Base-by-base conservation (phyloP, 2,113 vertebrate genomes). In the Vireo altiloquus region DNA sequence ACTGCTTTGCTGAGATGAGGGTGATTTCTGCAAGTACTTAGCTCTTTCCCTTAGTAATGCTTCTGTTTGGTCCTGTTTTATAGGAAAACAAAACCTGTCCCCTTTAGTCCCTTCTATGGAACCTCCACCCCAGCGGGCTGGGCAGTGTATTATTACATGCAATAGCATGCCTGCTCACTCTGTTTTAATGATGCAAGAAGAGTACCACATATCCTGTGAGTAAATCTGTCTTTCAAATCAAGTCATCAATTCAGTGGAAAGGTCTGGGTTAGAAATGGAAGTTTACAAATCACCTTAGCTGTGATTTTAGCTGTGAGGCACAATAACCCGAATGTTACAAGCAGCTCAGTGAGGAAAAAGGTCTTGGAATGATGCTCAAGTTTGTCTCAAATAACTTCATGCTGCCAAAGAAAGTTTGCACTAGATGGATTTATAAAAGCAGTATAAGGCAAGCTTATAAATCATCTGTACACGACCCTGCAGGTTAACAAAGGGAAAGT, bases 271-370 rank as follows among this genome's bases (percentile, higher is more conserved):
- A 72, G 82, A 95, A 91, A 76, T 76, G 69, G 86, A 96, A 90
- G 93, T 91, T 95, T 95, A 97, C 93, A 96, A 94, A 97, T 96
- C 82, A 93, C 89, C 77, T 91, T 61, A 65, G 80, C 86, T 78
- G 88, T 30, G 60, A 94, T 92, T 97, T 93, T 96, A 93, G 94
- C 94, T 96, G 82, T 90, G 72, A 97, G 95, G 95, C 90, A 95
- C 95, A 97, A 97, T 92, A 97, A 94, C 80, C 46, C 11, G 53
- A 94, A 95, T 44, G 93, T 96, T 97, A 94, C 92, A 82, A 84
- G 82, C 80, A 88, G 56, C 53, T 90, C 11, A 9, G 80, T 39
- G 61, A 95, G 42, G 69, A 79, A 95, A 94, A 94, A 95, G 83
- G 80, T 78, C 92, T 92, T 92, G 86, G 57, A 95, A 71, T 76